Base-by-base conservation (phyloP, 2,113 vertebrate genomes). In the Sula dactylatra region DNA sequence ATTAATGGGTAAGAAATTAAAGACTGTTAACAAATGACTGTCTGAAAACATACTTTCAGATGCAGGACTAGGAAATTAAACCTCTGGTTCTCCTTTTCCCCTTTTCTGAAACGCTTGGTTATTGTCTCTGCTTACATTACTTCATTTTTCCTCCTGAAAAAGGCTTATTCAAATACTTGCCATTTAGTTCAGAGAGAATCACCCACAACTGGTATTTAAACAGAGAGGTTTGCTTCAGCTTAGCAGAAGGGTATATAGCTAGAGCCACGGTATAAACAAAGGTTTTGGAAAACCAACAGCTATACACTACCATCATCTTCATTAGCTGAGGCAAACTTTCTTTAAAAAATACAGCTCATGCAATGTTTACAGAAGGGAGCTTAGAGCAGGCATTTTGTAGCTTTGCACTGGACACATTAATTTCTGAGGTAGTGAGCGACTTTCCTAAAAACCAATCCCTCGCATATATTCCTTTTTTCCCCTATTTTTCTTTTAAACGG, bases 401-500 rank as follows among this genome's bases (percentile, higher is more conserved):
- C 78, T 88, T 55, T 50, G 26, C 42, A 61, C n/a, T 45, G 20
- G 36, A 42, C 45, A 58, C 24, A 50, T 44, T 70, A 76, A 47
- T 52, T 91, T 92, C 56, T 58, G 59, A 76, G n/a, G 42, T 16
- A 78, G 56, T 22, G 19, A 93, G 14, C 7, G 59, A 90, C 38
- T 77, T 87, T 64, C 44, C 19, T 55, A 50, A 79, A 92, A 84
- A 44, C 2, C 3, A 88, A 15, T 70, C 49, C 76, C 27, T 78
- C 1, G 0, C 11, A 55, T 62, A 56, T 61, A 69, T 70, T 76
- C 50, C 24, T 32, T 90, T 82, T 3, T 0, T 1, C 2, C 2
- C 16, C 52, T 8, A 58, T 74, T 73, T 36, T 38, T 70, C 77
- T 36, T 78, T 81, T 34, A 49, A 86, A 71, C 9, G 13, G 15